Percentiles rank a stretch among this genome's conserved stretches.
Evolutionary conservation across 2,888 invertebrate species (phyloP).

Genomic region (Trachelus tabidus): DNA sequence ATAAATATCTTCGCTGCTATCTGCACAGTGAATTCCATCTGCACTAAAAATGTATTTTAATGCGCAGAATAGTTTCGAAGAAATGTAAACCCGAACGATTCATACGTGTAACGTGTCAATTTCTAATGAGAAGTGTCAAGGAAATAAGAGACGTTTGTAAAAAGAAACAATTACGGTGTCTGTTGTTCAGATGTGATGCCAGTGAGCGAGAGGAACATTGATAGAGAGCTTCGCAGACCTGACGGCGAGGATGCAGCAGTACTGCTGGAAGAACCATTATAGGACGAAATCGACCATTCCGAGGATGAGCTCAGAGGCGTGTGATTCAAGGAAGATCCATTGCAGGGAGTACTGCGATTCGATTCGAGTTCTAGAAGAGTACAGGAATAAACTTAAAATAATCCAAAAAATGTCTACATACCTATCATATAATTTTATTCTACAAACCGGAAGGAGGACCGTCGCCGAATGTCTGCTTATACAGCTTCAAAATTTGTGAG

Average conservation of each 20-base stretch:
- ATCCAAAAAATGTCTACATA: neutral
- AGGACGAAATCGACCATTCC: conserved; percentile 55
- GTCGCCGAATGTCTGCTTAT: conserved; percentile 68
- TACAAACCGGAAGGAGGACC: conserved; percentile 45
- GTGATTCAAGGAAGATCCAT: conserved; percentile 35
- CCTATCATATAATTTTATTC: neutral
- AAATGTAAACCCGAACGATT: neutral
- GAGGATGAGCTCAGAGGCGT: conserved; percentile 49
- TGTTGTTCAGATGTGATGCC: conserved; percentile 55
- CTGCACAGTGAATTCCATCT: neutral
- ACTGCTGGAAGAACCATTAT: conserved; percentile 39
- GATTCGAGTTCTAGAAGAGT: conserved; percentile 15
- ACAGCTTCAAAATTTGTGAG: conserved; percentile 69
- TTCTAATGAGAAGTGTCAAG: neutral
- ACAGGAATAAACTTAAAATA: neutral
- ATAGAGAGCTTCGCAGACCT: conserved; percentile 59
- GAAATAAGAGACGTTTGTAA: conserved; percentile 14
- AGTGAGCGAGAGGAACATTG: conserved; percentile 60
- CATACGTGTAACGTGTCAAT: neutral
- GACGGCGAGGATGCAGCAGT: conserved; percentile 50
- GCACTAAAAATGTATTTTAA: neutral
- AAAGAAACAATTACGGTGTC: conserved; percentile 52
- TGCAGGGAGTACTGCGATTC: conserved; percentile 34
- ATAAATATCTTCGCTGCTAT: neutral
- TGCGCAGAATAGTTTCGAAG: neutral